A percentile compares a stretch with the other conserved stretches of the same genome.
Evolutionary conservation across 2,113 vertebrate genomes (phyloP).

Genomic region (Hippocampus abdominalis): DNA sequence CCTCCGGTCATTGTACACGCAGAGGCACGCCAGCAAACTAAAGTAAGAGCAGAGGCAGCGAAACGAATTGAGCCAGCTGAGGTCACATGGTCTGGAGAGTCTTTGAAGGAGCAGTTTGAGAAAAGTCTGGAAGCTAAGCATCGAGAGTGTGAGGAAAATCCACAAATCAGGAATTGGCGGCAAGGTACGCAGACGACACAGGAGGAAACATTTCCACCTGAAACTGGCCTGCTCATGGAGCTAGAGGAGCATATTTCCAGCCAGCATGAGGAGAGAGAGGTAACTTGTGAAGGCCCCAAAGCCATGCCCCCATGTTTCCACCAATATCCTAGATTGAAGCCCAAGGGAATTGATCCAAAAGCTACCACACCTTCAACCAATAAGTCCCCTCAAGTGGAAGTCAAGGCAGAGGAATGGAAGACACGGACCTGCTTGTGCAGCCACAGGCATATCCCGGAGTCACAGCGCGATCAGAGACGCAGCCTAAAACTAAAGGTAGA

Average conservation of each 20-base stretch:
- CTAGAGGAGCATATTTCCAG: not conserved
- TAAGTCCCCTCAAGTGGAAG: not conserved
- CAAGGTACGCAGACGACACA: slow-evolving; percentile 53
- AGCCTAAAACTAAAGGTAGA: not conserved
- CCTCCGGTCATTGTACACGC: not conserved
- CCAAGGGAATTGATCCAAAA: not conserved
- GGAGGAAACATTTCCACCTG: slow-evolving; percentile 41
- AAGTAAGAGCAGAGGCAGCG: not conserved
- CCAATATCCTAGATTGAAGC: not conserved
- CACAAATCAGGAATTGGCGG: slow-evolving; percentile 68
- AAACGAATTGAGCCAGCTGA: slow-evolving; percentile 24
- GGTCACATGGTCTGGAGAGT: slow-evolving; percentile 25
- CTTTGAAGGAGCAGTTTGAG: slow-evolving; percentile 55
- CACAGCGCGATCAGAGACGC: not conserved
- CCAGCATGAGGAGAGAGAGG: not conserved
- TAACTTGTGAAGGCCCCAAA: not conserved
- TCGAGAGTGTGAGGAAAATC: slow-evolving; percentile 65
- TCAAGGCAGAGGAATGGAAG: not conserved
- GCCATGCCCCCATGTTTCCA: no score
- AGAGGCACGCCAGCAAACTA: not conserved
- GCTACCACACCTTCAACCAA: not conserved
- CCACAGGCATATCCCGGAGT: not conserved
- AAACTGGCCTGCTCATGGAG: slow-evolving; percentile 14
- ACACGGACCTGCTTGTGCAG: not conserved
- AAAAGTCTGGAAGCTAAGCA: slow-evolving; percentile 61